Evolutionary conservation across 2,888 invertebrate species (phyloP).

Genomic region (Sarcophaga carnaria): DNA sequence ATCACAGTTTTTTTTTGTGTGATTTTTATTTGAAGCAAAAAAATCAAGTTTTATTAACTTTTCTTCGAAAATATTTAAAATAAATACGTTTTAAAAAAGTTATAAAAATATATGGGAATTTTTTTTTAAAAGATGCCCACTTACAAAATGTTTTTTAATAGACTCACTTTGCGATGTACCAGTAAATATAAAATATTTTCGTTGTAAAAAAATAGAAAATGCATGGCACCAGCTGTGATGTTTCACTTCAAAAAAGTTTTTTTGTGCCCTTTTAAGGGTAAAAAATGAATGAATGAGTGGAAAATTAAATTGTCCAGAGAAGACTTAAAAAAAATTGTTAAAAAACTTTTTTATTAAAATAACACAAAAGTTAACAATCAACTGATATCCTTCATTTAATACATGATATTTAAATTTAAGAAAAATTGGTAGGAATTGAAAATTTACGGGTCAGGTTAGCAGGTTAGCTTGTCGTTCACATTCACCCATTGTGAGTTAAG

Average conservation of each 20-base stretch:
- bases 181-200: background rate
- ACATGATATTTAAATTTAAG: too few relatives aligned
- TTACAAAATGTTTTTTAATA: background rate
- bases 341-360: background rate
- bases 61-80: background rate
- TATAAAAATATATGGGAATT: background rate
- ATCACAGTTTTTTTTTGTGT: too few relatives aligned
- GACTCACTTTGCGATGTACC: background rate
- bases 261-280: background rate
- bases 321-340: background rate
- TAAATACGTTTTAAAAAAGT: background rate
- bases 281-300: background rate
- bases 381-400: too few relatives aligned
- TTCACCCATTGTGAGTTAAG: too few relatives aligned
- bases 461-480: too few relatives aligned
- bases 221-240: conserved; percentile 1
- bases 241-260: background rate
- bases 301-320: conserved; percentile 9
- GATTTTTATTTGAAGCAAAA: too few relatives aligned
- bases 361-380: too few relatives aligned
- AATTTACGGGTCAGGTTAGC: too few relatives aligned
- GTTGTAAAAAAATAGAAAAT: background rate
- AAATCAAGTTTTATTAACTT: too few relatives aligned
- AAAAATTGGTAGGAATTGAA: too few relatives aligned
- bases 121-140: background rate